Evolutionary conservation across 2,113 vertebrate species (phyloP).

Genomic region (Hypocryptadius cinnamomeus): DNA sequence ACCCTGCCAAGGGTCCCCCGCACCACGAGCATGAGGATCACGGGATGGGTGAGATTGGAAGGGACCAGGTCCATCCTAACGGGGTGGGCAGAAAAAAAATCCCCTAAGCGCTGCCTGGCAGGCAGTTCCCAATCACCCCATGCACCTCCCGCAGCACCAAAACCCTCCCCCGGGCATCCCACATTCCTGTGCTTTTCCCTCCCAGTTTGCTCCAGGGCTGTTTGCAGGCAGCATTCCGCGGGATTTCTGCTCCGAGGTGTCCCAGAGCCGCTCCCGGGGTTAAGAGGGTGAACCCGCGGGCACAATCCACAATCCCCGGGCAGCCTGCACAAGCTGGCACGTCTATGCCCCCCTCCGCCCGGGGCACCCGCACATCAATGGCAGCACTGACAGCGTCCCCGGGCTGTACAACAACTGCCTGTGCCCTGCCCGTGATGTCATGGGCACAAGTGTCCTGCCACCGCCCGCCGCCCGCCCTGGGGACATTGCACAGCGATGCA

Average conservation of each 20-base stretch:
- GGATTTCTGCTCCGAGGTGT: neutral
- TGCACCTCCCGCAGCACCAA: neutral
- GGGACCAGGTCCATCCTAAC: neutral
- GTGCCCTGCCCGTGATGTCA: constrained; percentile 71
- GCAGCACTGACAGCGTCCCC: constrained; percentile 49
- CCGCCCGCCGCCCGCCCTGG: constrained; percentile 48
- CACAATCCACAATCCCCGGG: constrained; percentile 57
- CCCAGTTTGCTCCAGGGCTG: neutral
- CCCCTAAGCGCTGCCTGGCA: fast-evolving
- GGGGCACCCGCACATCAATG: constrained; percentile 64
- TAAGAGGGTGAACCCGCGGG: neutral
- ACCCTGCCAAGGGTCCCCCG: neutral
- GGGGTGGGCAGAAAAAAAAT: neutral
- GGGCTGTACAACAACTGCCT: constrained; percentile 45
- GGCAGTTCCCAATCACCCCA: fast-evolving
- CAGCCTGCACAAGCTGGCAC: constrained; percentile 66
- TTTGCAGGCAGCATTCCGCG: neutral
- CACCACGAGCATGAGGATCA: fast-evolving
- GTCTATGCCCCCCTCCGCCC: constrained; percentile 53
- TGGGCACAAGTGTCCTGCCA: constrained; percentile 71
- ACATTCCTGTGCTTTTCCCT: neutral
- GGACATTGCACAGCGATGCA: constrained; percentile 9
- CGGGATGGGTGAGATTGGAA: neutral
- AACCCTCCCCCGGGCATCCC: fast-evolving
- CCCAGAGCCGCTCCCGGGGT: neutral